phyloP scores from a whole-genome alignment of 2,888 invertebrate genomes.

The Tachina lurida region DNA sequence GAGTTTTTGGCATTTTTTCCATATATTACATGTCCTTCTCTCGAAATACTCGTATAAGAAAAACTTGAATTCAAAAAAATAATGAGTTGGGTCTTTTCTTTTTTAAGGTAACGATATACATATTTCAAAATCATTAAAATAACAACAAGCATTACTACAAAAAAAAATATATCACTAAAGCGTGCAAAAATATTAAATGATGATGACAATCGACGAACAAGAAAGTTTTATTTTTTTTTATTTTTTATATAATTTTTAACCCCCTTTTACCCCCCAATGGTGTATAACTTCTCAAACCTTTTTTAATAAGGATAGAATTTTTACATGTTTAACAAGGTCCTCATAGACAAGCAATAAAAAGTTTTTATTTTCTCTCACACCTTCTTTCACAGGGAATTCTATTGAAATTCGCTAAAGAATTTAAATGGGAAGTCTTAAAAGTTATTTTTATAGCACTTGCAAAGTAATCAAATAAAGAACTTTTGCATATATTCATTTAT shows the following conservation, averaged over 20 bases:
- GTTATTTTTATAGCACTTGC: neutral
- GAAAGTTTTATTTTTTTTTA: neutral
- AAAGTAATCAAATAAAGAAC: neutral
- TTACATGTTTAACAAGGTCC: conserved; percentile 30
- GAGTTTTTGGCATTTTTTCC: no score
- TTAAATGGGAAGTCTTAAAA: neutral
- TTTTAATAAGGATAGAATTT: neutral
- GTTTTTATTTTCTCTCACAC: conserved; percentile 3
- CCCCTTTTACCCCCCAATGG: neutral
- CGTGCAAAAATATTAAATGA: no score
- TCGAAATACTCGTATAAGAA: no score
- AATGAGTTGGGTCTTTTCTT: no score
- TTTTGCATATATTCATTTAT: neutral
- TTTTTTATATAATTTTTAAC: neutral
- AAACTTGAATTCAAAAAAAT: no score
- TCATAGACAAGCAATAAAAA: conserved; percentile 33
- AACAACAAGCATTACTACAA: no score
- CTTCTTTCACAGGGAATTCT: conserved; percentile 12
- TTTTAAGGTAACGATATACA: no score
- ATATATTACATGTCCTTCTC: no score
- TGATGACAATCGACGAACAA: neutral
- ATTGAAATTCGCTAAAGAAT: neutral
- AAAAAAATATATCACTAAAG: no score
- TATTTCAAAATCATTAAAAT: no score
- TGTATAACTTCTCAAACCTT: neutral